phyloP scores from a whole-genome alignment of 2,113 vertebrate species.

The Amphilophus citrinellus region DNA sequence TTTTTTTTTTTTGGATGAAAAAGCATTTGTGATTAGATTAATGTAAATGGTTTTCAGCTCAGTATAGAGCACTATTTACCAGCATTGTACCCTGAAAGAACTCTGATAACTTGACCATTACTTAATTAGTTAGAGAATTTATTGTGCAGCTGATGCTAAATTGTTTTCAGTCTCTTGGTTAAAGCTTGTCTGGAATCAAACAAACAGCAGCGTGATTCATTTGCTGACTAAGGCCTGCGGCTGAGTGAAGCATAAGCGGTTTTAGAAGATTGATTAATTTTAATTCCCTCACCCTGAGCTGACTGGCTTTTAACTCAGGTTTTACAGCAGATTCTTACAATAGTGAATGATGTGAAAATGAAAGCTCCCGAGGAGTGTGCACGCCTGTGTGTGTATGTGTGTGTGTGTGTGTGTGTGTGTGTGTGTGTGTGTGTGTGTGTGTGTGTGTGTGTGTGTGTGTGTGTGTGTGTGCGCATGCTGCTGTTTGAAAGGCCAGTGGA shows the following conservation, averaged over 20 bases:
- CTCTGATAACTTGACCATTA: slow-evolving; percentile 27
- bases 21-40: not conserved
- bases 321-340: slow-evolving; percentile 34
- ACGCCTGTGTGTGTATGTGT: not conserved
- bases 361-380: slow-evolving; percentile 25
- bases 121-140: slow-evolving; percentile 51
- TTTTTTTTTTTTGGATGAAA: not conserved
- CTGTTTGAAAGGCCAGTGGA: slow-evolving; percentile 37
- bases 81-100: not conserved
- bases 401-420: not conserved
- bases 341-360: slow-evolving; percentile 41
- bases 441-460: not conserved
- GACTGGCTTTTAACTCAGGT: slow-evolving; percentile 42
- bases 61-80: not conserved
- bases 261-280: slow-evolving; percentile 56
- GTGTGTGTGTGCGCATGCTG: not conserved
- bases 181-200: slow-evolving; percentile 20
- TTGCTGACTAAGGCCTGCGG: slow-evolving; percentile 46
- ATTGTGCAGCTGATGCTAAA: slow-evolving; percentile 43
- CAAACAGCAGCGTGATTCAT: slow-evolving; percentile 37
- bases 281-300: slow-evolving; percentile 53
- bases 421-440: not conserved
- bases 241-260: slow-evolving; percentile 38
- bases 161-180: slow-evolving; percentile 23
- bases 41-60: not conserved